phyloP scores from a whole-genome alignment of 37 sponge, comb jelly and placozoan genomes.

The Tethya wilhelma region DNA sequence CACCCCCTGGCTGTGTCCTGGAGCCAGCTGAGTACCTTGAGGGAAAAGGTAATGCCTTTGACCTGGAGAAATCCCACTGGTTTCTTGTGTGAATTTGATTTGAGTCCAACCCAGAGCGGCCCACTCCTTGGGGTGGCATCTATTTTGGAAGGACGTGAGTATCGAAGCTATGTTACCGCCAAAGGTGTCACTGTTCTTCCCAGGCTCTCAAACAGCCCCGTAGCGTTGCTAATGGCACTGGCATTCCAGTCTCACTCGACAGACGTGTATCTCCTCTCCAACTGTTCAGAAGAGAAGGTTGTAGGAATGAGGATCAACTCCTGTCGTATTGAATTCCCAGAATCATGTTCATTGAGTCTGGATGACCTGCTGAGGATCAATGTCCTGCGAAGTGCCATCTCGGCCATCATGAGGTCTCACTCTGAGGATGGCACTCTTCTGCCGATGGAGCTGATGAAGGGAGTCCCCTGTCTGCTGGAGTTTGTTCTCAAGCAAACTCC shows the following conservation, averaged over 20 bases:
- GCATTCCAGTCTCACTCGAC: constrained; percentile 49
- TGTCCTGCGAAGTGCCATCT: constrained; percentile 47
- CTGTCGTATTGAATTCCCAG: background rate
- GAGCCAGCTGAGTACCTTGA: constrained; percentile 12
- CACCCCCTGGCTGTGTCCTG: constrained; percentile 51
- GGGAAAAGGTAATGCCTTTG: constrained; percentile 14
- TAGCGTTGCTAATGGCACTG: constrained; percentile 36
- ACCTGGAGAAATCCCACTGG: constrained; percentile 49
- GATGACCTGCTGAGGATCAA: constrained; percentile 57
- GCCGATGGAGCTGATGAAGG: constrained; percentile 8
- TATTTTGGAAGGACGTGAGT: constrained; percentile 31
- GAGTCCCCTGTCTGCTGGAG: constrained; percentile 1
- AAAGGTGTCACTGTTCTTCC: constrained; percentile 60
- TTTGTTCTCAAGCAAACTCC: constrained; percentile 9
- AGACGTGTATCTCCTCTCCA: constrained; percentile 6
- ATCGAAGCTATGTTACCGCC: background rate
- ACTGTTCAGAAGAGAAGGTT: background rate
- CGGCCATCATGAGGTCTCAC: constrained; percentile 10
- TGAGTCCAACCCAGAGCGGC: background rate
- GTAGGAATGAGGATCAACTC: constrained; percentile 24
- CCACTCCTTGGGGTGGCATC: constrained; percentile 42
- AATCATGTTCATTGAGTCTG: background rate
- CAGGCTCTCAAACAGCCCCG: background rate
- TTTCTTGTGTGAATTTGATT: constrained; percentile 19
- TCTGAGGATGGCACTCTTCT: background rate